Conservation (phyloP, 1,140 invertebrate genomes). For the Hycleus cichorii region DNA sequence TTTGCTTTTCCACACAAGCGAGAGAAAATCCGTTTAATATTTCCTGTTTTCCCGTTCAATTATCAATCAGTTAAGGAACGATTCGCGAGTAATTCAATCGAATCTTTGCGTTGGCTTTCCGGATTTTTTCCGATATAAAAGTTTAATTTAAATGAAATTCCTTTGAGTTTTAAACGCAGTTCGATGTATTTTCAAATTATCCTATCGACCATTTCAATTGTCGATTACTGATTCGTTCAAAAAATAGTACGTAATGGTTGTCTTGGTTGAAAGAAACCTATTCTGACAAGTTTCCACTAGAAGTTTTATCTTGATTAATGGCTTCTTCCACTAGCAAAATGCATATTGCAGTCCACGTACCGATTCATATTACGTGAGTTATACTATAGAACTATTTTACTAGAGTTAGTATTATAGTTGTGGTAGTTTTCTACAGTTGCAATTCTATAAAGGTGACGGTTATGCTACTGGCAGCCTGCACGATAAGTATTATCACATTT, state of each 20-base stretch:
- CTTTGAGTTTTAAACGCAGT: not conserved
- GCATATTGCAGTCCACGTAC: not conserved
- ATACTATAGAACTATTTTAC: too few relatives aligned
- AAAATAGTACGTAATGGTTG: not conserved
- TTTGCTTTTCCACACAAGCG: not conserved
- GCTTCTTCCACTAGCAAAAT: slow-evolving; percentile 2
- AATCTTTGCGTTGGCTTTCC: not conserved
- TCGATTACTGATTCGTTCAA: too few relatives aligned
- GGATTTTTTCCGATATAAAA: not conserved
- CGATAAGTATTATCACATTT: too few relatives aligned
- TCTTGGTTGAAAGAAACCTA: slow-evolving; percentile 5
- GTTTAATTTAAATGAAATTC: too few relatives aligned
- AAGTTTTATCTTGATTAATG: slow-evolving; percentile 13
- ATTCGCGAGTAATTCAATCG: too few relatives aligned
- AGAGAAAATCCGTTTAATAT: not conserved
- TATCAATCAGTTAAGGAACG: too few relatives aligned
- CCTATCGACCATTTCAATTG: too few relatives aligned
- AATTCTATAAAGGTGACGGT: too few relatives aligned
- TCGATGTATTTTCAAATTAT: not conserved
- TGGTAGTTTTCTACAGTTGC: too few relatives aligned
- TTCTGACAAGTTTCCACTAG: slow-evolving; percentile 15
- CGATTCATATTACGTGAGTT: too few relatives aligned
- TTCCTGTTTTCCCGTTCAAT: not conserved
- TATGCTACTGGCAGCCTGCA: too few relatives aligned
- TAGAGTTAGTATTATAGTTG: too few relatives aligned